A percentile compares a stretch with the other conserved stretches of the same genome.
Evolutionary conservation across 2,797 vertebrate species (phyloP).

Genomic region (Xyrichtys novacula): DNA sequence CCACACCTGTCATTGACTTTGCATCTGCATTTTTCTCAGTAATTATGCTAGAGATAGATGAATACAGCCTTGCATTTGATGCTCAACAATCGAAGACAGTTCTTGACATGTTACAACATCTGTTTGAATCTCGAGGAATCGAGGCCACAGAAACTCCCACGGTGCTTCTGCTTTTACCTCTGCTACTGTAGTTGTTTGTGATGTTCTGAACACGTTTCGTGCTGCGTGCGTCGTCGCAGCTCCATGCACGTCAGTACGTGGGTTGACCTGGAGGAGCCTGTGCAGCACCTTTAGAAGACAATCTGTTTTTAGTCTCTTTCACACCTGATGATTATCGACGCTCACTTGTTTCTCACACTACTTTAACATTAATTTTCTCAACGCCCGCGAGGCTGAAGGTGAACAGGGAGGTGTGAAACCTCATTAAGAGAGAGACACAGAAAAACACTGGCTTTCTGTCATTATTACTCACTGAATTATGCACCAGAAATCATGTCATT

Average conservation of each 20-base stretch:
- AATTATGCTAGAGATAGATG: no score
- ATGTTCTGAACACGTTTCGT: conserved; percentile 36
- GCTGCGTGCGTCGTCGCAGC: conserved; percentile 44
- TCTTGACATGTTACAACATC: conserved; percentile 40
- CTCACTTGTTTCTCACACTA: conserved; percentile 59
- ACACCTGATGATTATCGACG: conserved; percentile 56
- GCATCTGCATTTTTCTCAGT: no score
- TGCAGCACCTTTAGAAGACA: conserved; percentile 30
- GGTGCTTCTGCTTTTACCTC: conserved; percentile 61
- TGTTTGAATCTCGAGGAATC: conserved; percentile 43
- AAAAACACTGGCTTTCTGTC: conserved; percentile 17
- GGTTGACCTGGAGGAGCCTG: conserved; percentile 55
- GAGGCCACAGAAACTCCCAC: conserved; percentile 62
- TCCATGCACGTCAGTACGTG: conserved; percentile 52
- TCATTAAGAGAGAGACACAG: conserved; percentile 47
- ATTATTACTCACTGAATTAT: conserved; percentile 5
- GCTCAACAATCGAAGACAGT: conserved; percentile 22
- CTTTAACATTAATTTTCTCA: conserved; percentile 48
- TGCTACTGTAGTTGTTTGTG: conserved; percentile 51
- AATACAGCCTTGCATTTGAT: no score
- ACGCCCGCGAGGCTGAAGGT: conserved; percentile 35
- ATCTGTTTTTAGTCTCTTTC: conserved; percentile 67
- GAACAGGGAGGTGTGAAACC: conserved; percentile 56
- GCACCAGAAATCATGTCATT: conserved; percentile 33
- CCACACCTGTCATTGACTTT: no score